Evolutionary conservation across 2,797 vertebrate species (phyloP).

Genomic region (Aphelocoma californica): DNA sequence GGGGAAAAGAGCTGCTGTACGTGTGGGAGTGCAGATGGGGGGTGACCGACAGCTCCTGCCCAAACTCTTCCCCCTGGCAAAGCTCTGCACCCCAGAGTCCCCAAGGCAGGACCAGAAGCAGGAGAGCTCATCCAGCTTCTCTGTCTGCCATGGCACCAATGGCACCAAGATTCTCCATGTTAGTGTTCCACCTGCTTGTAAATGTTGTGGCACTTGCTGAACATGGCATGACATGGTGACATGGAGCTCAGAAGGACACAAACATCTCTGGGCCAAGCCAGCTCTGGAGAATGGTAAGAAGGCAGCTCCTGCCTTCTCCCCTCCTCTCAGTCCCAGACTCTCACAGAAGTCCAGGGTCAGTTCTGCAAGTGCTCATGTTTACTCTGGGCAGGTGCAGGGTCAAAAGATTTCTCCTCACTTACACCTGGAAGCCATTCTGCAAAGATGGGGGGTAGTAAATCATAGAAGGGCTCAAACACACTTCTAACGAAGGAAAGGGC

Average conservation of each 20-base stretch:
- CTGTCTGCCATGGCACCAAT: not conserved
- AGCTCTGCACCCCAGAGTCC: rapidly evolving
- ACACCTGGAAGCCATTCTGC: not conserved
- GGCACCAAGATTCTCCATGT: not conserved
- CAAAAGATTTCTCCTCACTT: not conserved
- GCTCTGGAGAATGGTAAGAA: not conserved
- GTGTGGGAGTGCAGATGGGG: rapidly evolving
- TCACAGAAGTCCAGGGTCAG: not conserved
- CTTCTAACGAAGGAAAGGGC: not conserved
- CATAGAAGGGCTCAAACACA: not conserved
- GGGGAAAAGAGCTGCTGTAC: not conserved
- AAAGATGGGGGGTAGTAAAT: not conserved
- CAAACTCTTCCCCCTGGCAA: not conserved
- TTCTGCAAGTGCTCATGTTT: not conserved
- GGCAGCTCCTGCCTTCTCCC: not conserved
- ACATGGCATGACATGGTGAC: not conserved
- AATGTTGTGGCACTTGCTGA: not conserved
- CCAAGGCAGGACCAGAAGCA: not conserved
- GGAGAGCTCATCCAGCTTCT: not conserved
- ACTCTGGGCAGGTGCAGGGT: not conserved
- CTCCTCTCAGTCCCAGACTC: not conserved
- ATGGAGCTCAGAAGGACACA: not conserved
- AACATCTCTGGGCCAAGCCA: not conserved
- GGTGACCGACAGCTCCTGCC: not conserved
- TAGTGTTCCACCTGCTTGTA: not conserved